Conservation (phyloP, 2,797 vertebrate species). For the Heliangelus exortis region DNA sequence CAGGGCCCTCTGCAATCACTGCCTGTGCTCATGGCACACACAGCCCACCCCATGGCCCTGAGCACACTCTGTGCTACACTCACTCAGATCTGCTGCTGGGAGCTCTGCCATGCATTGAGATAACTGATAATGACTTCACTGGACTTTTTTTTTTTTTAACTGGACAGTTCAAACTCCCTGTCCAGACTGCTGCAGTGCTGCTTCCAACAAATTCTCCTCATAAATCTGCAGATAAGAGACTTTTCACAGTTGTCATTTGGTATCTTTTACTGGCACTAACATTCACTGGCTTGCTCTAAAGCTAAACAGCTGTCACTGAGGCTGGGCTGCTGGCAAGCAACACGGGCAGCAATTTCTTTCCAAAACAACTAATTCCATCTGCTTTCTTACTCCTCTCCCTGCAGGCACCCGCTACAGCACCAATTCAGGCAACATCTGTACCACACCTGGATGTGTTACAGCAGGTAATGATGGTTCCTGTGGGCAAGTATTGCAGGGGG, state of each 20-base stretch:
- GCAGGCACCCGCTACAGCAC: slow-evolving; percentile 75
- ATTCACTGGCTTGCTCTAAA: not conserved
- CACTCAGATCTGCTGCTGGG: no score
- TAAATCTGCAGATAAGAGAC: not conserved
- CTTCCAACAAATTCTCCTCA: not conserved
- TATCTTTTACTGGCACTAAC: not conserved
- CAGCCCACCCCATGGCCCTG: no score
- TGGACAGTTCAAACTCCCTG: not conserved
- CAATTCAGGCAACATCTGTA: slow-evolving; percentile 78
- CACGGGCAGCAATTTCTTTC: not conserved
- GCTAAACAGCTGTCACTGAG: not conserved
- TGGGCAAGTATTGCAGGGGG: not conserved
- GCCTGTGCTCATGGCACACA: not conserved
- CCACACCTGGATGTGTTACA: slow-evolving; percentile 88
- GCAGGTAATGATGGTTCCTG: slow-evolving; percentile 82
- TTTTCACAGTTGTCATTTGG: not conserved
- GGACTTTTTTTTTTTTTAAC: no score
- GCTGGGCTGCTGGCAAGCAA: not conserved
- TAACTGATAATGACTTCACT: no score
- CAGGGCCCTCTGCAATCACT: not conserved
- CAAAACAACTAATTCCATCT: not conserved
- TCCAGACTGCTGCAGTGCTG: not conserved
- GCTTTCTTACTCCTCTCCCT: not conserved
- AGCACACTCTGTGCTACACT: no score
- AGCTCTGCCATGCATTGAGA: no score